phyloP scores from a whole-genome alignment of 2,113 vertebrate species.

The Lophius piscatorius region DNA sequence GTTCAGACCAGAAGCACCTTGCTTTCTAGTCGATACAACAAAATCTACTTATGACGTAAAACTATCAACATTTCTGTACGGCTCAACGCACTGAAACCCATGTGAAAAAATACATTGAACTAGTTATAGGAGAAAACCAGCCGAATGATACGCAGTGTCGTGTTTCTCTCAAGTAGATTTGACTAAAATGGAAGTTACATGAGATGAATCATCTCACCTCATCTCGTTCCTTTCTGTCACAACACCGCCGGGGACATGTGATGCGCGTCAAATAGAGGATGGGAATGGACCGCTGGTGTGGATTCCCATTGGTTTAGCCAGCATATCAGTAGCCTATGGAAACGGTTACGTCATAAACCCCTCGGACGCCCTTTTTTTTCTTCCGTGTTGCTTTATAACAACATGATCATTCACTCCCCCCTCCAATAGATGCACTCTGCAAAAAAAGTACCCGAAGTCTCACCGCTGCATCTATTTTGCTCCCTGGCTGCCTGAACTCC shows the following conservation, averaged over 20 bases:
- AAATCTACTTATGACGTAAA: not conserved
- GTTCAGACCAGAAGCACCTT: no score
- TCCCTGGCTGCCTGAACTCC: slow-evolving; percentile 56
- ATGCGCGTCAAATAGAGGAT: slow-evolving; percentile 74
- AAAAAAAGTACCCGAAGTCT: slow-evolving; percentile 21
- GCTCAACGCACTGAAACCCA: not conserved
- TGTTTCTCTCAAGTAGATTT: not conserved
- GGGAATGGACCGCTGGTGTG: slow-evolving; percentile 65
- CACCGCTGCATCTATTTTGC: slow-evolving; percentile 30
- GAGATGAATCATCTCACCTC: slow-evolving; percentile 3
- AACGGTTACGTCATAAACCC: slow-evolving; percentile 79
- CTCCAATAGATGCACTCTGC: slow-evolving; percentile 33
- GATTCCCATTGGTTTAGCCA: slow-evolving; percentile 78
- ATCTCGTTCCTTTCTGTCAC: slow-evolving; percentile 44
- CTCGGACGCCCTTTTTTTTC: slow-evolving; percentile 53
- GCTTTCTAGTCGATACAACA: not conserved
- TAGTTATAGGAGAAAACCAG: not conserved
- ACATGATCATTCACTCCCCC: slow-evolving; percentile 55
- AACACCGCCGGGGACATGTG: slow-evolving; percentile 77
- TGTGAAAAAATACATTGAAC: not conserved
- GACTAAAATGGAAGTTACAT: slow-evolving; percentile 38
- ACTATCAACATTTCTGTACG: not conserved
- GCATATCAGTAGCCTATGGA: slow-evolving; percentile 80
- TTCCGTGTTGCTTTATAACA: slow-evolving; percentile 61
- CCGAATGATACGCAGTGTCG: not conserved